Evolutionary conservation across 2,888 invertebrate genomes (phyloP).

Genomic region (Ferrisia virgata): DNA sequence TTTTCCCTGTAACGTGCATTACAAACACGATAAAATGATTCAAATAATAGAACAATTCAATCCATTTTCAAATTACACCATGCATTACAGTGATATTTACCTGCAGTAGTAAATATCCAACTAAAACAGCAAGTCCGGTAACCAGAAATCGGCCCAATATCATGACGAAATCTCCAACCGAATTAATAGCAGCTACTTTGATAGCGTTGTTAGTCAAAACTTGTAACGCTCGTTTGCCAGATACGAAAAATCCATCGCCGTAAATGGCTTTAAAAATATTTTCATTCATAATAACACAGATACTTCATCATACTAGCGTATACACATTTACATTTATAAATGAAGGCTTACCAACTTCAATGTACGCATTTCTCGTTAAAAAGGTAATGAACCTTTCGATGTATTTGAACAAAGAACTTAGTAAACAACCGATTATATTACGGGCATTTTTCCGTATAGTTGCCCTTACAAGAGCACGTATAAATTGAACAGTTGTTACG

Average conservation of each 20-base stretch:
- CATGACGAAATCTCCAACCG: slow-evolving; percentile 69
- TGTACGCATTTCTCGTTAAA: slow-evolving; percentile 68
- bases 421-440: slow-evolving; percentile 58
- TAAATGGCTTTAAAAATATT: too few species aligned
- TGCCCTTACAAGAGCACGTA: slow-evolving; percentile 57
- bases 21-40: too few species aligned
- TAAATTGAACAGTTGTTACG: slow-evolving; percentile 67
- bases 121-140: slow-evolving; percentile 61
- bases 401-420: slow-evolving; percentile 65
- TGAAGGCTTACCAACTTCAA: slow-evolving; percentile 58
- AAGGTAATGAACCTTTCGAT: slow-evolving; percentile 66
- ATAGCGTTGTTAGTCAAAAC: slow-evolving; percentile 63
- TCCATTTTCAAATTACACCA: too few species aligned
- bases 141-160: slow-evolving; percentile 67
- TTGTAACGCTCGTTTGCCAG: slow-evolving; percentile 63
- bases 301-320: background rate
- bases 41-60: background rate
- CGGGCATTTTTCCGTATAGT: slow-evolving; percentile 57
- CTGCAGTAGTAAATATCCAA: slow-evolving; percentile 62
- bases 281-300: background rate
- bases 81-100: slow-evolving; percentile 53
- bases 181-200: slow-evolving; percentile 67
- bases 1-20: background rate
- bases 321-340: background rate
- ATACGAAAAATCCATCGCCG: slow-evolving; percentile 64